Evolutionary conservation across 2,888 invertebrate genomes (phyloP), one percentile per base, ranked within the genome.

Genomic region (Anthoptus insignis): DNA sequence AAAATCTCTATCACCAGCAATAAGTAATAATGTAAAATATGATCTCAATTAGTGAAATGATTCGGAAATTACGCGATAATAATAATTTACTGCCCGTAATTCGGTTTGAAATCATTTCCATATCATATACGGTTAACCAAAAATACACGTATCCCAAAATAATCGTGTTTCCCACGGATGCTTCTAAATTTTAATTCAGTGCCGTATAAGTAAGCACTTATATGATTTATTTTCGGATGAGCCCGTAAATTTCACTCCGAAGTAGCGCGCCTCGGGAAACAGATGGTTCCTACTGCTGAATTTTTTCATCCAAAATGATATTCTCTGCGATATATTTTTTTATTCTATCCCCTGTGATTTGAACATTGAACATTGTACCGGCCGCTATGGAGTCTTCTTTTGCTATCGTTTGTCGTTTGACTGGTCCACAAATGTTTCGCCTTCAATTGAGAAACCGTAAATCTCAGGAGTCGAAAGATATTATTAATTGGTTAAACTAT

Each of bases 211-310:
- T 49, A 56, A 63, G 63, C 32, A 49, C 56, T 56, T 56, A 69
- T 74, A 76, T 86, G 80, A 84, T 84, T 83, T 86, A 87, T 87
- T 83, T 79, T 79, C 75, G 76, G 77, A 79, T 81, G 81, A 73
- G 72, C 71, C 78, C 81, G 74, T 81, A 81, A 82, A 83, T 81
- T 81, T 79, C 58, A 57, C 39, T 39, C 56, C 49, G 27, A 34
- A 49, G 56, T 37, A 56, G 49, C 56, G 67, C 70, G 76, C 75
- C 76, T 76, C 71, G 73, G 73, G 76, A 73, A 81, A 75, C 88
- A 89, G 83, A 88, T 89, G 88, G 81, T 63, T 52, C 34, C 47
- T 63, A 56, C 61, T 54, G 47, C 47, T 22, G 53, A 61, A 80
- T 72, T 77, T 79, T 82, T 87, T 54, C 52, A 9, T 19, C 19